Evolutionary conservation across 2,888 invertebrate species (phyloP).

Genomic region (Trilocha varians): DNA sequence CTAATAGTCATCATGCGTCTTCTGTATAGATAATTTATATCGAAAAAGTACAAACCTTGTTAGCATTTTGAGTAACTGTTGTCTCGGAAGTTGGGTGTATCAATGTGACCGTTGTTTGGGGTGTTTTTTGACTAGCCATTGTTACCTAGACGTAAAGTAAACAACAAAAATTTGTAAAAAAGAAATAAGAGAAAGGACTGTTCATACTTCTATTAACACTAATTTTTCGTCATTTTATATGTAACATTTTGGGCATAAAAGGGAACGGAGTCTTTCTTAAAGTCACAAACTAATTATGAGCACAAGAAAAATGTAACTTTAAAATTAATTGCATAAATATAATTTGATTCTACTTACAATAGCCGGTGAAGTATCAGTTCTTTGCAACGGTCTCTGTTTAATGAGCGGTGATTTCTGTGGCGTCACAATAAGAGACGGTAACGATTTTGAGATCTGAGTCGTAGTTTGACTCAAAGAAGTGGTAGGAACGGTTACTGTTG

Average conservation of each 20-base stretch:
- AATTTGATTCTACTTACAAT: conserved; percentile 31
- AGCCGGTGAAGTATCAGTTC: conserved; percentile 33
- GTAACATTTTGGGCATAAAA: too few species aligned
- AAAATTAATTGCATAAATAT: too few species aligned
- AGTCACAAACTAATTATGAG: too few species aligned
- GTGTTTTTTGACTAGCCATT: background rate
- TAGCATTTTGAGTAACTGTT: background rate
- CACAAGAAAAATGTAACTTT: too few species aligned
- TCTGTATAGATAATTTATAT: too few species aligned
- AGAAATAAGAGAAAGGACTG: too few species aligned
- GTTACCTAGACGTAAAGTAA: conserved; percentile 3
- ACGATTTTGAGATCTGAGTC: conserved; percentile 27
- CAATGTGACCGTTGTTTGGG: conserved; percentile 21
- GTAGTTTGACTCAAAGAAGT: conserved; percentile 13
- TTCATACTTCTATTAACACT: too few species aligned
- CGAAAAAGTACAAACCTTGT: conserved; percentile 2
- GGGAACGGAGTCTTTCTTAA: too few species aligned
- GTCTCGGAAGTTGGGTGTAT: conserved; percentile 21
- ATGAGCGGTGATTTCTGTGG: conserved; percentile 47
- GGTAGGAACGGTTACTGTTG: conserved; percentile 2
- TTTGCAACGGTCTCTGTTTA: conserved; percentile 47
- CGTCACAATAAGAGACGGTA: conserved; percentile 38
- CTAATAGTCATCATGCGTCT: too few species aligned
- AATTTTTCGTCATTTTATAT: too few species aligned
- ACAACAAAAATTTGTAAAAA: too few species aligned